Percentiles rank a stretch among this genome's conserved stretches.
Conservation (phyloP, 2,797 vertebrate genomes). For the Myotis findleyi region DNA sequence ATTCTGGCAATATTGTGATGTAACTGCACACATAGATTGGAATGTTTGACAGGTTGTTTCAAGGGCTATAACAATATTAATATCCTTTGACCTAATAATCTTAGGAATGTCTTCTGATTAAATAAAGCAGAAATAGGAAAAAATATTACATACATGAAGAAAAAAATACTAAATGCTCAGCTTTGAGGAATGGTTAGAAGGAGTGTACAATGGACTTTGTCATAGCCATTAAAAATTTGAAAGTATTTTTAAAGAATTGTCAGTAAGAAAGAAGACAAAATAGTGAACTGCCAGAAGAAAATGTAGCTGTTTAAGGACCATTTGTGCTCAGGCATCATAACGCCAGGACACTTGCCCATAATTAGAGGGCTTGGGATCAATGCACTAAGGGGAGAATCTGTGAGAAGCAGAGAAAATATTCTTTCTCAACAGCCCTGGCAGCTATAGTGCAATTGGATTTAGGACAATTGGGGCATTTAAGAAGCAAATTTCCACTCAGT, state of each 20-base stretch:
- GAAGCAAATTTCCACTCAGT: background rate
- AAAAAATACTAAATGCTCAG: background rate
- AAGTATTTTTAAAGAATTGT: conserved; percentile 28
- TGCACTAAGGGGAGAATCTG: background rate
- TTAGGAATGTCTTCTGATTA: background rate
- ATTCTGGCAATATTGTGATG: background rate
- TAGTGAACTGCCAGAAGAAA: background rate
- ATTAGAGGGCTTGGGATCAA: background rate
- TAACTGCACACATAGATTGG: background rate
- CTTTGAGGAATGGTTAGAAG: background rate
- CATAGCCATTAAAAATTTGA: background rate
- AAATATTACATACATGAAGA: background rate
- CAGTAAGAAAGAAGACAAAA: conserved; percentile 13
- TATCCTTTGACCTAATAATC: background rate
- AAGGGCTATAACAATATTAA: background rate
- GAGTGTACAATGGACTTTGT: background rate
- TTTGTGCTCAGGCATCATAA: background rate
- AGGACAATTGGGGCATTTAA: background rate
- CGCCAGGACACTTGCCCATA: background rate
- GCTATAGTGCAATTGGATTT: background rate
- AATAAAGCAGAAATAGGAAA: conserved; percentile 26
- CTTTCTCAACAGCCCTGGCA: background rate
- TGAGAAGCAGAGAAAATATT: background rate
- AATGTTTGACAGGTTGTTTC: background rate
- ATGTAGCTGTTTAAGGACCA: background rate